Evolutionary conservation across 2,113 vertebrate genomes (phyloP).

Genomic region (Oryzias curvinotus): DNA sequence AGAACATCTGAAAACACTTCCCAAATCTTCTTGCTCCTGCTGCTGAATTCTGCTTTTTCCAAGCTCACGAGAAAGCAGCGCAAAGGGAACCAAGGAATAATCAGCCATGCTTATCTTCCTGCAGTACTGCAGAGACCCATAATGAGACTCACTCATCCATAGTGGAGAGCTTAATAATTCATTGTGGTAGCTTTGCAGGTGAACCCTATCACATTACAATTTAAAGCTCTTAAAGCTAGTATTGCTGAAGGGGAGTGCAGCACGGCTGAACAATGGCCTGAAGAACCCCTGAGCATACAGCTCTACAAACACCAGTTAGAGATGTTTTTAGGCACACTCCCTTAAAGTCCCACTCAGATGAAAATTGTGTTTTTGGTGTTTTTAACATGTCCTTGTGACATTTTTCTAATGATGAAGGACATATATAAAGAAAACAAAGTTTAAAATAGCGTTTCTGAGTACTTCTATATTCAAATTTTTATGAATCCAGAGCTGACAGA

Average conservation of each 20-base stretch:
- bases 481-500: too few relatives aligned
- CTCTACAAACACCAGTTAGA: conserved; percentile 17
- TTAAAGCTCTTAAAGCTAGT: conserved; percentile 71
- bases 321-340: conserved; percentile 9
- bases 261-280: conserved; percentile 46
- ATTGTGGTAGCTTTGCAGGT: conserved; percentile 75
- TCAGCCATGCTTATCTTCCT: conserved; percentile 74
- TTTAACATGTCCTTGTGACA: too few relatives aligned
- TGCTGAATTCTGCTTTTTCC: conserved; percentile 61
- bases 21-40: conserved; percentile 72
- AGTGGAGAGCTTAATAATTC: conserved; percentile 79
- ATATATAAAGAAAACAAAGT: too few relatives aligned
- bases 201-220: conserved; percentile 76
- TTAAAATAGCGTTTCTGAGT: too few relatives aligned
- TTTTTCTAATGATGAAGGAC: too few relatives aligned
- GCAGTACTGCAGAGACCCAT: conserved; percentile 72
- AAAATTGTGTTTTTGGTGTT: too few relatives aligned
- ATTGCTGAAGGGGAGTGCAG: conserved; percentile 61
- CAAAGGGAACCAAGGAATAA: conserved; percentile 66
- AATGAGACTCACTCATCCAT: conserved; percentile 77
- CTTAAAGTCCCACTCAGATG: too few relatives aligned
- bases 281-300: conserved; percentile 36
- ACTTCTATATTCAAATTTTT: too few relatives aligned
- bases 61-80: conserved; percentile 57
- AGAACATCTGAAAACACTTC: conserved; percentile 77